Evolutionary conservation across 2,888 invertebrate genomes (phyloP), one percentile per base, ranked within the genome.

Genomic region (Hedya salicella): DNA sequence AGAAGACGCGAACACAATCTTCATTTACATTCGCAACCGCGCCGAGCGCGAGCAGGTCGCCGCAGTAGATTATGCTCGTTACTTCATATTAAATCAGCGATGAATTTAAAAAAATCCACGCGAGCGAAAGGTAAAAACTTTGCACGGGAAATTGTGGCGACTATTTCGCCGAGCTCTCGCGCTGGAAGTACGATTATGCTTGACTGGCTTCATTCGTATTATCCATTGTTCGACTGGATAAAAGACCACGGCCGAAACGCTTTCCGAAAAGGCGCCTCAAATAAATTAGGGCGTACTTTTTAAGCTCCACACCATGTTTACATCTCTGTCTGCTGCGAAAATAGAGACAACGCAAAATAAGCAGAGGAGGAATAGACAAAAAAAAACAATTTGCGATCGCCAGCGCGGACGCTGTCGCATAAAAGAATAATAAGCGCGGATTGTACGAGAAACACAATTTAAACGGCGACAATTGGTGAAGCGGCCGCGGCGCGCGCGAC

Each of bases 141-240:
- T 77, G 77, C 78, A 76, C 78, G 80, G 81, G 79, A 85, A 87
- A 85, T 85, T 83, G 84, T 81, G 82, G 85, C 80, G 84, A 86
- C 84, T 86, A 83, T 85, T 86, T 74, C 77, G 79, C 80, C 77
- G 77, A 81, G 84, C 81, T 82, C 82, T 81, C 81, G 75, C 78
- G 75, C 76, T 74, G 77, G 78, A 79, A 83, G 82, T 83, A 82
- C 85, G 86, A 85, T 87, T 87, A 87, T 86, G 85, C 86, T 85
- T 80, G 81, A 84, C 86, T 87, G 86, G 82, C 83, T 85, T 86
- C 83, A 86, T 86, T 86, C 86, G 84, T 85, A 86, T 86, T 87
- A 85, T 87, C 86, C 87, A 87, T 86, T 87, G 86, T 85, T 87
- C 85, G 79, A 86, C 82, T 82, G 85, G 83, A 87, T 88, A 83